Evolutionary conservation across 2,113 vertebrate species (phyloP).

Genomic region (Asarcornis scutulata): DNA sequence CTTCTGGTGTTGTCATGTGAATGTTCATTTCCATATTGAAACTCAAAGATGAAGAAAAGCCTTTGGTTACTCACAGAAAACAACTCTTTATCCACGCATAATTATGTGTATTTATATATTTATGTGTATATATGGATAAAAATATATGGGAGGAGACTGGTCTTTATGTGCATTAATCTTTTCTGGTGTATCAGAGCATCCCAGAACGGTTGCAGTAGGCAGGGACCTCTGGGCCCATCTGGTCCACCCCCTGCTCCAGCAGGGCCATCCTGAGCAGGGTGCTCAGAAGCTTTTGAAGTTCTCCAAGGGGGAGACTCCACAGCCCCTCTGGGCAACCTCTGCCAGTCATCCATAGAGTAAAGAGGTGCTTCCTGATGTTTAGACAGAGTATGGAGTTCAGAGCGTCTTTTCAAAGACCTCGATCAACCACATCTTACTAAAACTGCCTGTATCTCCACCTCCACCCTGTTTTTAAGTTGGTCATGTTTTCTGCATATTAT

Average conservation of each 20-base stretch:
- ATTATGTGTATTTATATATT: not conserved
- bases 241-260: not conserved
- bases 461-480: not conserved
- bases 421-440: not conserved
- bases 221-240: not conserved
- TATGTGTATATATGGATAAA: not conserved
- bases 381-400: not conserved
- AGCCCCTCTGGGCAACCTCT: not conserved
- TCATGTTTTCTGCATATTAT: not conserved
- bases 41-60: not conserved
- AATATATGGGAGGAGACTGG: not conserved
- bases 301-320: not conserved
- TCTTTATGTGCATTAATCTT: not conserved
- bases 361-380: not conserved
- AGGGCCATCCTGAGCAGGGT: not conserved
- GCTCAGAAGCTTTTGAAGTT: not conserved
- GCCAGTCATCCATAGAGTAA: not conserved
- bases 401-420: not conserved
- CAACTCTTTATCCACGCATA: too few species aligned
- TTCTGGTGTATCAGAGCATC: not conserved
- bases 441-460: not conserved
- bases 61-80: not conserved
- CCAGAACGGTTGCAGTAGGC: not conserved
- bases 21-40: not conserved
- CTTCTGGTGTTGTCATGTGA: rapidly evolving